These are phyloP conservation scores for Aproaerema taeniolella DNA, from an alignment of 2,888 invertebrate species.

Conservation along the genomic window DNA sequence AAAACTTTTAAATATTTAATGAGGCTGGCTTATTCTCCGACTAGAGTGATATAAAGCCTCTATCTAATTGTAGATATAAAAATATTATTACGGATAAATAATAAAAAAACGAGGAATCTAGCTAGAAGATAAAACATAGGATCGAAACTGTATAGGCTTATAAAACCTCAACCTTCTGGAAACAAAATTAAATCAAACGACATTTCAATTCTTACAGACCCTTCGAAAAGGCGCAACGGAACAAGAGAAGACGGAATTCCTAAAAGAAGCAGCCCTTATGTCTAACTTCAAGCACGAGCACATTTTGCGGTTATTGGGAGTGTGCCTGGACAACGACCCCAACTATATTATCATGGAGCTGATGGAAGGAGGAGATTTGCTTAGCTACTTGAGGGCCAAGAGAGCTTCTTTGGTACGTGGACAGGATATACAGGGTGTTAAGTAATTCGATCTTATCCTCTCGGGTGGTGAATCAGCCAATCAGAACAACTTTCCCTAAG, in stretches of 20 bases:
- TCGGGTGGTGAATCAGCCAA: too few relatives aligned
- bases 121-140: too few relatives aligned
- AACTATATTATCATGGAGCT: constrained; percentile 97
- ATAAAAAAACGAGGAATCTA: too few relatives aligned
- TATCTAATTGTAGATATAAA: too few relatives aligned
- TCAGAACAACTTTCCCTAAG: too few relatives aligned
- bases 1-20: too few relatives aligned
- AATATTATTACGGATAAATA: too few relatives aligned
- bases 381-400: constrained; percentile 91
- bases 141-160: too few relatives aligned
- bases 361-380: constrained; percentile 97
- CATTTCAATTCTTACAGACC: constrained; percentile 75
- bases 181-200: background rate
- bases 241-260: constrained; percentile 93
- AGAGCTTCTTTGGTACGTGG: constrained; percentile 82
- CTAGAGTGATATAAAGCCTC: too few relatives aligned
- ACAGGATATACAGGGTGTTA: too few relatives aligned
- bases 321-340: constrained; percentile 95
- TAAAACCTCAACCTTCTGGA: background rate
- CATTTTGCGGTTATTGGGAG: constrained; percentile 93
- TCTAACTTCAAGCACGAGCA: constrained; percentile 98
- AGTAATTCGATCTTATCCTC: too few relatives aligned
- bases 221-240: constrained; percentile 93
- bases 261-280: constrained; percentile 98
- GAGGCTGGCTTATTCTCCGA: too few relatives aligned